Evolutionary conservation across 2,888 invertebrate species (phyloP), one percentile per base, ranked within the genome.

Genomic region (Lypha dubia): DNA sequence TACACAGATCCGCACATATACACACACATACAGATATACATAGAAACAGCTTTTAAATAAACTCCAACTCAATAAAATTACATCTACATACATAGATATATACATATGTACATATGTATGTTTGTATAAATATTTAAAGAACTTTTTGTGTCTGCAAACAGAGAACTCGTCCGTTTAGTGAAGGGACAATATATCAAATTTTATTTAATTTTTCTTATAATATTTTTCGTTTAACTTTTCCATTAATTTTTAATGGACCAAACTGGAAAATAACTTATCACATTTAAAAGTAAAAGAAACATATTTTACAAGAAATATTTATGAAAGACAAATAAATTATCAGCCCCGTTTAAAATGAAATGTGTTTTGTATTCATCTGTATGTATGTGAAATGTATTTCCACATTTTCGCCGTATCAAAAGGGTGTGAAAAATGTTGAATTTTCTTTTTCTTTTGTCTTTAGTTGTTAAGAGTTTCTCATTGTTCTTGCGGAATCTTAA

Each of bases 231-330:
- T 58, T 13, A 22, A 53, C 17, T 84, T 80, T 73, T 46, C 67
- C 80, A 80, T 77, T 80, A 80, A 73, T 68, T 63, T 84, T 80
- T 84, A 76, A 80, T 84, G 46, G 62, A 80, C 62, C 28, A 56
- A 53, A 77, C 46, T 68, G 68, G 63, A 60, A 53, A 53, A 71
- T 53, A 79, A 75, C 60, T 79, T 79, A 75, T 79, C 75, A 65
- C 70, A 70, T 79, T 67, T 70, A 28, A 65, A 74, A n/a, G n/a
- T 13, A 62, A 38, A 24, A 22, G 58, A 9, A 38, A 5, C 53
- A 32, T 53, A 73, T 62, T 44, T 62, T 20, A 13, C 28, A 56
- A 32, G 53, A 24, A 44, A 58, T 76, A 58, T 58, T 35, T 76
- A 68, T 38, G 76, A 58, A 67, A 58, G 46, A 22, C 28, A 28